Conservation (phyloP, 2,113 vertebrate species). For the Apeltes quadracus region DNA sequence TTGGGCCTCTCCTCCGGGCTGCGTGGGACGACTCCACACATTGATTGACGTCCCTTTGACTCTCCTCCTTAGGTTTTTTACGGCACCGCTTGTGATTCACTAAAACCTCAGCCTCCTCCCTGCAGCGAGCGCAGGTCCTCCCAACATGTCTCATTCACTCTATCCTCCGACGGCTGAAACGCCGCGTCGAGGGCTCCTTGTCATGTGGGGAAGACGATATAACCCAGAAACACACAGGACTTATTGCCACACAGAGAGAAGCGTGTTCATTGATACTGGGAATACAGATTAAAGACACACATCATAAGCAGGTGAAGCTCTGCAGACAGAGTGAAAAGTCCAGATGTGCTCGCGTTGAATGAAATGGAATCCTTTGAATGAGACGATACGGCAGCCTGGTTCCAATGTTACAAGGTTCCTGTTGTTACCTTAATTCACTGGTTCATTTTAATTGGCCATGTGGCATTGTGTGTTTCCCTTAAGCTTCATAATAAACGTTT, state of each 20-base stretch:
- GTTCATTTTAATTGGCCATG: no score
- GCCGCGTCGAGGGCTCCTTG: constrained; percentile 3
- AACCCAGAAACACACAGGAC: constrained; percentile 13
- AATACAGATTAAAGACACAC: background rate
- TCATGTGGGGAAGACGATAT: background rate
- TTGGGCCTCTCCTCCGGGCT: background rate
- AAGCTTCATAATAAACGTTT: background rate
- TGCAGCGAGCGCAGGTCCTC: constrained; percentile 5
- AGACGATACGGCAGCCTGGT: background rate
- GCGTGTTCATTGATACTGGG: background rate
- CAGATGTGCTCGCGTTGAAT: constrained; percentile 3
- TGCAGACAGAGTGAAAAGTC: background rate
- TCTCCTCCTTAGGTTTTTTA: constrained; percentile 7
- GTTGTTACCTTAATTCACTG: no score
- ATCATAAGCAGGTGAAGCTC: background rate
- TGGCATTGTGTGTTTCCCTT: no score
- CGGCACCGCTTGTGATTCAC: background rate
- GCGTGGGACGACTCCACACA: constrained; percentile 6
- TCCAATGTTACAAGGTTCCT: no score
- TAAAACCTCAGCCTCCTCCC: constrained; percentile 13
- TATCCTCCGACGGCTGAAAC: constrained; percentile 46
- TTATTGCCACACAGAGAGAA: constrained; percentile 13
- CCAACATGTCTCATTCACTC: background rate
- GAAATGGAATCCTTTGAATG: constrained; percentile 12
- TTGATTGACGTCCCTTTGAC: constrained; percentile 7